Conservation (phyloP, 2,888 invertebrate species). For the Dolomedes plantarius region DNA sequence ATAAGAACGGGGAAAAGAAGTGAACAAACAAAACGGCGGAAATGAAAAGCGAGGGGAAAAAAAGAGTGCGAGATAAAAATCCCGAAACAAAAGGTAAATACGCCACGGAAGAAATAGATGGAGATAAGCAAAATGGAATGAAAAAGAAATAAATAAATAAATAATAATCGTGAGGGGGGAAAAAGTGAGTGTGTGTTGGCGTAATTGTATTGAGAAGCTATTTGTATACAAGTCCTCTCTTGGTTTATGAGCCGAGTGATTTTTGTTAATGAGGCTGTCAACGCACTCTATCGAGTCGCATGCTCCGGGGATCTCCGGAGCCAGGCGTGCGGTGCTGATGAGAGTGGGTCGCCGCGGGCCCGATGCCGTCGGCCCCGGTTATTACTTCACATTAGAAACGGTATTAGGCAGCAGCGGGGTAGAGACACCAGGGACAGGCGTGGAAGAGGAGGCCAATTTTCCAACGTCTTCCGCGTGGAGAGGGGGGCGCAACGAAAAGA, state of each 20-base stretch:
- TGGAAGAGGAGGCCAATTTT: conserved; percentile 66
- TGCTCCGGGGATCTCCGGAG: conserved; percentile 37
- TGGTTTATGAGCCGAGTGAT: conserved; percentile 71
- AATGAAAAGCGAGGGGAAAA: conserved; percentile 16
- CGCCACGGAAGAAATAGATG: conserved; percentile 45
- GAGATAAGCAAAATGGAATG: conserved; percentile 55
- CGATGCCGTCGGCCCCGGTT: conserved; percentile 64
- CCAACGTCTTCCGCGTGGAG: conserved; percentile 41
- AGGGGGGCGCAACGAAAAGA: conserved; percentile 33
- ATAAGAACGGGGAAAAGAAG: conserved; percentile 27
- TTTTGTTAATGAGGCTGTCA: conserved; percentile 72
- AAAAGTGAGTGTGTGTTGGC: conserved; percentile 56
- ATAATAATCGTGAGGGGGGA: conserved; percentile 30
- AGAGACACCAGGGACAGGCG: conserved; percentile 38
- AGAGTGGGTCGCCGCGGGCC: conserved; percentile 58
- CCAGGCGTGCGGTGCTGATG: conserved; percentile 59
- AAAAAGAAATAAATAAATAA: conserved; percentile 49
- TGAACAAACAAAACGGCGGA: conserved; percentile 18
- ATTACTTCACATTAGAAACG: conserved; percentile 72
- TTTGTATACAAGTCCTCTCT: conserved; percentile 70
- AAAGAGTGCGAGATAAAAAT: conserved; percentile 33
- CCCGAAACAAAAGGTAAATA: conserved; percentile 50
- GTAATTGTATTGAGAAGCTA: conserved; percentile 71
- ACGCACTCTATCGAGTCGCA: conserved; percentile 59
- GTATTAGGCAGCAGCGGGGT: conserved; percentile 61